phyloP scores from a whole-genome alignment of 2,888 invertebrate species.

The Lasiommata megera region DNA sequence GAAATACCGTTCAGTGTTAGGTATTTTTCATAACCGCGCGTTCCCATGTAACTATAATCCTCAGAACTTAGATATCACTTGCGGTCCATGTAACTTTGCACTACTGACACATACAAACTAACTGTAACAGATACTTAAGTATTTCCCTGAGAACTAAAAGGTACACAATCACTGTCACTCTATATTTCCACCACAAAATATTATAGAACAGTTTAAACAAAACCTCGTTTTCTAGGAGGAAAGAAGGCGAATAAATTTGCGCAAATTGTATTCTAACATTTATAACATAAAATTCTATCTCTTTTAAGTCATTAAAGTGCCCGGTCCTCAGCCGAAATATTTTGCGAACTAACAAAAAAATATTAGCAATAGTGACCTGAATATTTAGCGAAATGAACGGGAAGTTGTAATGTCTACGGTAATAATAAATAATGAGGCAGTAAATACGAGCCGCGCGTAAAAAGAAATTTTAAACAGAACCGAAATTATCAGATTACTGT shows the following conservation, averaged over 20 bases:
- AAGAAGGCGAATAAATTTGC: not conserved
- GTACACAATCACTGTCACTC: conserved; percentile 40
- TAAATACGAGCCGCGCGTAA: conserved; percentile 51
- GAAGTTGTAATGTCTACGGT: conserved; percentile 51
- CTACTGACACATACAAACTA: conserved; percentile 67
- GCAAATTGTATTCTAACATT: too few species aligned
- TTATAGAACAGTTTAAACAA: conserved; percentile 36
- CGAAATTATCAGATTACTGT: conserved; percentile 69
- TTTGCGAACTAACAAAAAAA: conserved; percentile 15
- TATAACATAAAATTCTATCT: conserved; percentile 8
- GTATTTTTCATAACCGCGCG: conserved; percentile 69
- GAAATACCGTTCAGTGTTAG: conserved; percentile 43
- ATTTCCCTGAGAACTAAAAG: conserved; percentile 73
- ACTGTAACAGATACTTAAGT: conserved; percentile 65
- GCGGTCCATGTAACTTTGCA: conserved; percentile 75
- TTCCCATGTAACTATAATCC: conserved; percentile 65
- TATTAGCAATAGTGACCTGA: conserved; percentile 36
- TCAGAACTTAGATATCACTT: conserved; percentile 63
- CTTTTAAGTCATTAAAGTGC: too few species aligned
- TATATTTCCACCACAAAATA: conserved; percentile 36
- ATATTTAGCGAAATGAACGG: conserved; percentile 45
- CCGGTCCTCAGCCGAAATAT: too few species aligned
- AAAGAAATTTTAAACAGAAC: conserved; percentile 60
- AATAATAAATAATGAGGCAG: conserved; percentile 50
- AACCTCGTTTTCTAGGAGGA: conserved; percentile 8